A percentile compares a stretch with the other conserved stretches of the same genome.
phyloP scores from a whole-genome alignment of 2,888 invertebrate species.

The Biston stratarius region DNA sequence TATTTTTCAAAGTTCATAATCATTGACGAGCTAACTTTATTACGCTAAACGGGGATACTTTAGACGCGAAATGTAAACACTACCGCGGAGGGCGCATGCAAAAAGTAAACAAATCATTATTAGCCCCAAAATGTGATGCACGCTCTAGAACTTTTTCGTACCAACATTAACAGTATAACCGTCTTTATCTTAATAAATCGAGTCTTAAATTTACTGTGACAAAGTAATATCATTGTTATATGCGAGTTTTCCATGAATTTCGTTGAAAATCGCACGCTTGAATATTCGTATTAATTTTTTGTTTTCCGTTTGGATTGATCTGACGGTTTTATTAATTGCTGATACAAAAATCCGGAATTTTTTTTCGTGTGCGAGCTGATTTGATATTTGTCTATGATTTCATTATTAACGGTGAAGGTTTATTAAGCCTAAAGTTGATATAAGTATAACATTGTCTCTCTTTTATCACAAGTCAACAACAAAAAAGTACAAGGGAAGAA shows the following conservation, averaged over 20 bases:
- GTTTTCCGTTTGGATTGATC: conserved; percentile 52
- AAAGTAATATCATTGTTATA: conserved; percentile 17
- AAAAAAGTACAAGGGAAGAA: conserved; percentile 52
- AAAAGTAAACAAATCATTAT: conserved; percentile 79
- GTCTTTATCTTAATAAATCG: background rate
- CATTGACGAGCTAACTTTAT: conserved; percentile 76
- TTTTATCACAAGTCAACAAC: conserved; percentile 52
- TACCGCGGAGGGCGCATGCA: conserved; percentile 65
- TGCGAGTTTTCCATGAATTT: conserved; percentile 56
- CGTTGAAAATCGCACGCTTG: conserved; percentile 59
- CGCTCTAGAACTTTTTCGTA: conserved; percentile 30
- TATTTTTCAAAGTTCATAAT: conserved; percentile 80
- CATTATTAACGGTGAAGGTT: conserved; percentile 13
- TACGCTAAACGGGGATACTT: conserved; percentile 63
- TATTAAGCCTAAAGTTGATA: background rate
- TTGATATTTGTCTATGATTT: conserved; percentile 19
- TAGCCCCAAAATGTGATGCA: conserved; percentile 34
- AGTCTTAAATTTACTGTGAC: conserved; percentile 15
- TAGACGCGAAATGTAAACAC: conserved; percentile 72
- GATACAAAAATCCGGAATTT: conserved; percentile 30
- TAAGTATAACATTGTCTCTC: conserved; percentile 5
- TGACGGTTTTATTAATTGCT: conserved; percentile 55
- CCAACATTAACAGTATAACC: conserved; percentile 4
- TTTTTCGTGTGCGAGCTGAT: conserved; percentile 24
- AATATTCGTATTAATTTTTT: conserved; percentile 62